Conservation (phyloP, 2,797 vertebrate species). For the Tokudaia muenninki region DNA sequence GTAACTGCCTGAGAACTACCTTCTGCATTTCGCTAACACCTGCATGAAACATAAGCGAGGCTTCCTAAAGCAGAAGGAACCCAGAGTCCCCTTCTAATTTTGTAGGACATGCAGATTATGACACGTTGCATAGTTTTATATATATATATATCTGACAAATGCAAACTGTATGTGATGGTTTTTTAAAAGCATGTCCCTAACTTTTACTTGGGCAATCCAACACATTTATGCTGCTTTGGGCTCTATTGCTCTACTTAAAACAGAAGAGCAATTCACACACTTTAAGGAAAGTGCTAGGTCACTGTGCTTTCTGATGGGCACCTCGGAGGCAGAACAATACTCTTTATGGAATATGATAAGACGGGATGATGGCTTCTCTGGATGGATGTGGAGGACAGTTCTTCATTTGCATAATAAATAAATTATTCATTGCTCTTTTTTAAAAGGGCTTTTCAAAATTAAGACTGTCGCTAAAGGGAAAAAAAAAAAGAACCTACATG, state of each 20-base stretch:
- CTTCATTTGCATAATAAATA: background rate
- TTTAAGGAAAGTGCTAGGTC: fast-evolving
- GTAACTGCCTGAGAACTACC: background rate
- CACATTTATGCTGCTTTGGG: conserved; percentile 58
- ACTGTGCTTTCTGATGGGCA: background rate
- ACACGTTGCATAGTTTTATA: background rate
- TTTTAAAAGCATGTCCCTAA: conserved; percentile 40
- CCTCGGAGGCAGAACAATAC: background rate
- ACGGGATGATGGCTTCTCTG: background rate
- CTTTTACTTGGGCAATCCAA: background rate
- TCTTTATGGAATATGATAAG: conserved; percentile 6
- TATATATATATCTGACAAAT: background rate
- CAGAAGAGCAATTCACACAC: background rate
- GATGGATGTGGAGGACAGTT: background rate
- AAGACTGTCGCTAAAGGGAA: background rate
- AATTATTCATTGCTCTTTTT: conserved; percentile 48
- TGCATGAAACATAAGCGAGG: background rate
- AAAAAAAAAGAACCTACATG: background rate
- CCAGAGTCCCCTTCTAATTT: conserved; percentile 2
- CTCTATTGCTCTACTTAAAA: conserved; percentile 36
- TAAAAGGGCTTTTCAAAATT: conserved; percentile 28
- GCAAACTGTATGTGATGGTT: conserved; percentile 38
- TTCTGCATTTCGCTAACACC: background rate
- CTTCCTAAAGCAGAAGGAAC: conserved; percentile 18
- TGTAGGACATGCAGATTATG: background rate